phyloP scores from a whole-genome alignment of 1,140 invertebrate genomes.

The Zaprionus inermis region DNA sequence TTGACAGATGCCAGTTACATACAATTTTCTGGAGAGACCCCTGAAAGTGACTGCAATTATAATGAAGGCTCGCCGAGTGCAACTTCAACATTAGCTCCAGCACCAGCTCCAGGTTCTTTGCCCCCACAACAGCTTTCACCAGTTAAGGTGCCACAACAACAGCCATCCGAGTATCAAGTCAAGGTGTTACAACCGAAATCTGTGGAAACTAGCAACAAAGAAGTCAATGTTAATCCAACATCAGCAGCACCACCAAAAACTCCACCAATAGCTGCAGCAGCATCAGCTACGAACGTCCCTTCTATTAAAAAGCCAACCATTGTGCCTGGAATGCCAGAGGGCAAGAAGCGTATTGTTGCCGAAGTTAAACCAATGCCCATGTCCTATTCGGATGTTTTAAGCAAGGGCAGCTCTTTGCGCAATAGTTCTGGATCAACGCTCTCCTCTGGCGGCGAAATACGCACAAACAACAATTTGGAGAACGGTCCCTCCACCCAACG shows the following conservation, averaged over 20 bases:
- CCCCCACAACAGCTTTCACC: slow-evolving; percentile 10
- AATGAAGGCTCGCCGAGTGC: slow-evolving; percentile 13
- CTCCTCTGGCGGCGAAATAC: slow-evolving; percentile 29
- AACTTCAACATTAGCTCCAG: slow-evolving; percentile 15
- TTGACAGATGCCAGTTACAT: slow-evolving; percentile 92
- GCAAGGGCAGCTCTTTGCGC: slow-evolving; percentile 85
- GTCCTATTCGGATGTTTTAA: slow-evolving; percentile 92
- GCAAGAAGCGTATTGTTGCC: slow-evolving; percentile 90
- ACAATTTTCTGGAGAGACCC: slow-evolving; percentile 87
- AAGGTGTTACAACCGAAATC: slow-evolving; percentile 3
- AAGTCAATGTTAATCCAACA: slow-evolving; percentile 1
- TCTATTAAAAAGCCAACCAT: slow-evolving; percentile 73
- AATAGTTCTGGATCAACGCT: not conserved
- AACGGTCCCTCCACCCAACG: slow-evolving; percentile 39
- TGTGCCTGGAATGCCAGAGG: slow-evolving; percentile 52
- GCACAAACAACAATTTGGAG: slow-evolving; percentile 40
- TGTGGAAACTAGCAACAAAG: slow-evolving; percentile 16
- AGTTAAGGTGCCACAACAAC: slow-evolving; percentile 29
- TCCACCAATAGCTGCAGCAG: slow-evolving; percentile 5
- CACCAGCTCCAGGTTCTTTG: not conserved
- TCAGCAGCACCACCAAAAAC: not conserved
- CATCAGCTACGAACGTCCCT: slow-evolving; percentile 37
- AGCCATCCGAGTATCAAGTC: slow-evolving; percentile 24
- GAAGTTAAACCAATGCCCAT: slow-evolving; percentile 94
- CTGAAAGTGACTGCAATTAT: slow-evolving; percentile 70